A percentile compares a stretch with the other conserved stretches of the same genome.
Evolutionary conservation across 2,888 invertebrate species (phyloP).

Genomic region (Lycia hirtaria): DNA sequence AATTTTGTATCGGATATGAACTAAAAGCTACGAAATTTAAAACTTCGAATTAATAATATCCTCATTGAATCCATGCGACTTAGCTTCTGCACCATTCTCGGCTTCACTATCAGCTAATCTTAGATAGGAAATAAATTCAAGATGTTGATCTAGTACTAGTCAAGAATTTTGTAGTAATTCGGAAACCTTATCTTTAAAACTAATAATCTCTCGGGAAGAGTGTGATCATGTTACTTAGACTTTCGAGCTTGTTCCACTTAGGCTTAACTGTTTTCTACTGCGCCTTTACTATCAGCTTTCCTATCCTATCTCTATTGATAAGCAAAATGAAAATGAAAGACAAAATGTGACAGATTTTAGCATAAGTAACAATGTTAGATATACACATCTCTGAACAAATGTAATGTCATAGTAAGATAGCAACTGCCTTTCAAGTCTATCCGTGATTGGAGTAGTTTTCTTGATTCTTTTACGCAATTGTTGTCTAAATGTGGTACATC

Average conservation of each 20-base stretch:
- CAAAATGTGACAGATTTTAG: conserved; percentile 34
- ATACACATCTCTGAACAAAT: conserved; percentile 24
- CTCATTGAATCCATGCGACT: conserved; percentile 69
- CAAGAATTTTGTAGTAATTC: conserved; percentile 38
- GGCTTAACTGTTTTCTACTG: conserved; percentile 79
- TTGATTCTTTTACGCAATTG: background rate
- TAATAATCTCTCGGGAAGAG: conserved; percentile 34
- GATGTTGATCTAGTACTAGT: conserved; percentile 31
- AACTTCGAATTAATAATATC: conserved; percentile 62
- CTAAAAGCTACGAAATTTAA: conserved; percentile 40
- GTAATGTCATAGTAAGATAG: conserved; percentile 4
- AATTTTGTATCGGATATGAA: conserved; percentile 58
- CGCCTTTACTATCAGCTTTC: conserved; percentile 71
- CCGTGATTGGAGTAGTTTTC: background rate
- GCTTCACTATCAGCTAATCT: conserved; percentile 67
- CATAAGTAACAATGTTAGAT: conserved; percentile 30
- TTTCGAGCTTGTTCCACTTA: conserved; percentile 81
- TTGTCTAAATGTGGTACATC: too few species aligned
- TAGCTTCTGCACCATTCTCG: conserved; percentile 68
- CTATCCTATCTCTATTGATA: conserved; percentile 54
- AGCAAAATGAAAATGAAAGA: conserved; percentile 36
- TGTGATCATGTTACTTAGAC: conserved; percentile 55
- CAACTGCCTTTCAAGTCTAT: conserved; percentile 9
- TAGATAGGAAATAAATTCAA: conserved; percentile 68
- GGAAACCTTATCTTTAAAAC: conserved; percentile 34